Evolutionary conservation across 2,888 invertebrate genomes (phyloP).

Genomic region (Acanthopleura granulata): DNA sequence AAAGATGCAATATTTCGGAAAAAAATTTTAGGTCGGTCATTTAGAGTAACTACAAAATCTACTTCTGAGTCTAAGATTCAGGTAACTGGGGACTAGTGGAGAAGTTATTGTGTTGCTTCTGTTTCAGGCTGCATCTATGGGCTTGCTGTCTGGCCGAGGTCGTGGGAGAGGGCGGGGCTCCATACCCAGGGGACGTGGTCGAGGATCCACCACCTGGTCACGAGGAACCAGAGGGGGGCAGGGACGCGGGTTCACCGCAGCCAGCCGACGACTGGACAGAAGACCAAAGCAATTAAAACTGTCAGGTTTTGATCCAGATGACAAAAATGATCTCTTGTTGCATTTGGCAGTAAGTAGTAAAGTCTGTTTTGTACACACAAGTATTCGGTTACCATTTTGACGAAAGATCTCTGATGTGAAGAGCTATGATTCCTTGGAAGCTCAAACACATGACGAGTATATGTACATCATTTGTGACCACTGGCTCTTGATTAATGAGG

Average conservation of each 20-base stretch:
- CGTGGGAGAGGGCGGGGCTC: constrained; percentile 48
- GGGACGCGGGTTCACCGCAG: constrained; percentile 44
- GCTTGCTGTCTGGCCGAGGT: constrained; percentile 58
- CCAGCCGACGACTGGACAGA: constrained; percentile 78
- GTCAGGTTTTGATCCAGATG: constrained; percentile 88
- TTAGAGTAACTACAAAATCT: too few relatives aligned
- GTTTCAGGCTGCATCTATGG: constrained; percentile 66
- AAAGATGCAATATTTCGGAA: too few relatives aligned
- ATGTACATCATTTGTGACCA: too few relatives aligned
- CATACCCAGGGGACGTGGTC: constrained; percentile 26
- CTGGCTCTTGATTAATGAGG: too few relatives aligned
- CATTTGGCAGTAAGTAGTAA: constrained; percentile 84
- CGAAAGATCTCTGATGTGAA: too few relatives aligned
- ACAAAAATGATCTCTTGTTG: constrained; percentile 82
- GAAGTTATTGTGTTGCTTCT: constrained; percentile 3
- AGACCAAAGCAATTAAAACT: constrained; percentile 88
- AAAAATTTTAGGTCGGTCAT: too few relatives aligned
- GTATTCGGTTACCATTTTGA: too few relatives aligned
- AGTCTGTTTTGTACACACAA: too few relatives aligned
- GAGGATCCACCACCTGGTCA: constrained; percentile 43
- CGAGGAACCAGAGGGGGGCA: constrained; percentile 38
- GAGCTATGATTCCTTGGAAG: too few relatives aligned
- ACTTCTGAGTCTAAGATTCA: too few relatives aligned
- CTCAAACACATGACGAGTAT: too few relatives aligned
- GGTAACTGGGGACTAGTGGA: background rate